phyloP scores from a whole-genome alignment of 2,113 vertebrate genomes.

The Syngnathus typhle region DNA sequence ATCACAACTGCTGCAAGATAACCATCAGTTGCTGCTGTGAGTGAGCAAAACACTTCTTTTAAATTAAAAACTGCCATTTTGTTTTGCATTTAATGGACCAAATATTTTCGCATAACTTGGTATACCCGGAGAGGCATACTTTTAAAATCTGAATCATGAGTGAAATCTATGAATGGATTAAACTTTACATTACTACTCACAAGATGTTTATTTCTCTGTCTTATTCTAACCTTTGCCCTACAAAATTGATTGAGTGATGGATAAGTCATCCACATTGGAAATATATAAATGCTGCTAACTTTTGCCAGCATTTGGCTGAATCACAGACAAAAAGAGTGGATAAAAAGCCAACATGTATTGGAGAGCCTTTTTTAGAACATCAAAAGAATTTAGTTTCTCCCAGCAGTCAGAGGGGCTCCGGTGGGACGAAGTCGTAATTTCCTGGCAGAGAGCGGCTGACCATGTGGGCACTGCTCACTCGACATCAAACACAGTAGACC shows the following conservation, averaged over 20 bases:
- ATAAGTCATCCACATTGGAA: not conserved
- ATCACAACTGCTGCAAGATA: not conserved
- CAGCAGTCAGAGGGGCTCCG: constrained; percentile 66
- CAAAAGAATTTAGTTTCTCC: constrained; percentile 64
- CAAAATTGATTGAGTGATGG: constrained; percentile 26
- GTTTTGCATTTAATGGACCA: not conserved
- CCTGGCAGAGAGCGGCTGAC: constrained; percentile 70
- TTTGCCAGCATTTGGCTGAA: constrained; percentile 58
- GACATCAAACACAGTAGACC: constrained; percentile 66
- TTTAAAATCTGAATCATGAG: not conserved
- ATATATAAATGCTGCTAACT: constrained; percentile 27
- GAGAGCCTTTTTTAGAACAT: constrained; percentile 71
- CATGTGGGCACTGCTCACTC: constrained; percentile 63
- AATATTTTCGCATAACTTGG: not conserved
- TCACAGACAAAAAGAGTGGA: constrained; percentile 65
- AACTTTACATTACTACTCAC: constrained; percentile 5
- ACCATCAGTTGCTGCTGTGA: not conserved
- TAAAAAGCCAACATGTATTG: constrained; percentile 71
- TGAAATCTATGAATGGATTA: not conserved
- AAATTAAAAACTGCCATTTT: not conserved
- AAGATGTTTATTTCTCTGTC: constrained; percentile 37
- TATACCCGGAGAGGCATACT: not conserved
- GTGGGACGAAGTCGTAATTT: constrained; percentile 68
- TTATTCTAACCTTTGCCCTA: constrained; percentile 49
- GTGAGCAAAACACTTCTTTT: not conserved